phyloP scores from a whole-genome alignment of 2,797 vertebrate genomes.

The Poeciliopsis presidionis region DNA sequence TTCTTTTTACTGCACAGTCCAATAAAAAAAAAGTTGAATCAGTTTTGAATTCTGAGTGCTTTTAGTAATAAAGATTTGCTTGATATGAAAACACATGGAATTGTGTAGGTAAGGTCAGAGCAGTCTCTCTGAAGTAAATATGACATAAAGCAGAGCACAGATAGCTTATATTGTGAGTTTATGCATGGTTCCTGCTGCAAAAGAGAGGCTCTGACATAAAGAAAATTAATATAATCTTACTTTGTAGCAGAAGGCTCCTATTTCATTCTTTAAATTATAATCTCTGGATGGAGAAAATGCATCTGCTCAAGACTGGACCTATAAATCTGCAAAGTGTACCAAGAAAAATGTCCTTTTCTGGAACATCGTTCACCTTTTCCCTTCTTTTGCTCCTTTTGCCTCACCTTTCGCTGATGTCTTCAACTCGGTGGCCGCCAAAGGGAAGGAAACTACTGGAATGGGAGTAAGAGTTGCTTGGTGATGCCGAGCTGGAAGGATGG shows the following conservation, averaged over 20 bases:
- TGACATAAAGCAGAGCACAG: conserved; percentile 36
- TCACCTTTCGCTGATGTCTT: conserved; percentile 91
- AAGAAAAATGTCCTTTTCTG: conserved; percentile 4
- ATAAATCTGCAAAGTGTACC: background rate
- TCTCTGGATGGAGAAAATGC: conserved; percentile 46
- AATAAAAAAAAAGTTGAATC: conserved; percentile 36
- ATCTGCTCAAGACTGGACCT: background rate
- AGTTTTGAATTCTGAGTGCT: conserved; percentile 32
- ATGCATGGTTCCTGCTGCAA: conserved; percentile 63
- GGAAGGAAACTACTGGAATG: conserved; percentile 72
- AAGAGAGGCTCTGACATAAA: conserved; percentile 43
- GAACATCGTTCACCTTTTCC: conserved; percentile 9
- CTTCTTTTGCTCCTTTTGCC: conserved; percentile 27
- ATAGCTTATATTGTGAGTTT: conserved; percentile 62
- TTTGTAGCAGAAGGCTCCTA: conserved; percentile 38
- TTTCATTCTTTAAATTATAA: conserved; percentile 61
- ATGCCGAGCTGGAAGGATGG: conserved; percentile 85
- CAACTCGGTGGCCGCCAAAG: conserved; percentile 75
- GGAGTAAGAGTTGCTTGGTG: conserved; percentile 77
- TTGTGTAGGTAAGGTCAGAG: background rate
- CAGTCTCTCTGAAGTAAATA: conserved; percentile 32
- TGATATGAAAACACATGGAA: conserved; percentile 36
- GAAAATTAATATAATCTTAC: conserved; percentile 64
- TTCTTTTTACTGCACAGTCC: conserved; percentile 3
- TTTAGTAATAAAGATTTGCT: conserved; percentile 23